Base-by-base conservation (phyloP, 2,888 invertebrate genomes). In the Aromia moschata region DNA sequence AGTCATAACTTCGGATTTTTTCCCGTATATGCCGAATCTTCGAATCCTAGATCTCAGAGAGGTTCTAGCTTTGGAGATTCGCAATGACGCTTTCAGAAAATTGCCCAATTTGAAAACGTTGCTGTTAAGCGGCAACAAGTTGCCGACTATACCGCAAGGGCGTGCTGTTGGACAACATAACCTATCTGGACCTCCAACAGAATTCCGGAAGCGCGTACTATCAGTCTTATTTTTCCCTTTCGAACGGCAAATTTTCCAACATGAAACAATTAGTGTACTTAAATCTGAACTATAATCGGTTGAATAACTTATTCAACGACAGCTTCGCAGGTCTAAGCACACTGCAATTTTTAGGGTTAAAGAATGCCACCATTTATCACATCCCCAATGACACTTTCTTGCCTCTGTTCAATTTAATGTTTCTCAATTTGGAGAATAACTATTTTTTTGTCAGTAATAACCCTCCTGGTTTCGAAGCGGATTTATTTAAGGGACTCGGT, bases 371-470 rank as follows among this genome's bases (percentile, higher is more conserved):
- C 0, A 68, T 87, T 37, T 84, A 79, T 67, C 77, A 80, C 38
- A 83, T 87, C 12, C 83, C 83, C 4, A 70, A 76, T 1, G 78
- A 77, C 1, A 82, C 84, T 25, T 87, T 87, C 67, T 75, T 73
- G 15, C 75, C 80, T 1, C 71, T 85, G 49, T 78, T 71, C 58
- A 80, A 77, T 53, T 75, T 87, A 18, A 76, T 81, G 69, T 75
- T 82, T 64, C 75, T 87, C 0, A 84, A 85, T 73, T 76, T 87
- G 65, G 83, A 82, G 10, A 84, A 84, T 60, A 87, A 87, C 70
- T 81, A 81, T 9, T 74, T 86, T 36, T 77, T 81, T 20, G 64
- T 59, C 30, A 67, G 68, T 15, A 64, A 62, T 37, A 60, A 65
- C 1, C 59, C 69, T 11, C 25, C 46, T 10, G 56, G 56, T 0